These are phyloP conservation scores for Genyomyrus donnyi DNA, from an alignment of 2,113 vertebrate genomes.

Conservation along the genomic window DNA sequence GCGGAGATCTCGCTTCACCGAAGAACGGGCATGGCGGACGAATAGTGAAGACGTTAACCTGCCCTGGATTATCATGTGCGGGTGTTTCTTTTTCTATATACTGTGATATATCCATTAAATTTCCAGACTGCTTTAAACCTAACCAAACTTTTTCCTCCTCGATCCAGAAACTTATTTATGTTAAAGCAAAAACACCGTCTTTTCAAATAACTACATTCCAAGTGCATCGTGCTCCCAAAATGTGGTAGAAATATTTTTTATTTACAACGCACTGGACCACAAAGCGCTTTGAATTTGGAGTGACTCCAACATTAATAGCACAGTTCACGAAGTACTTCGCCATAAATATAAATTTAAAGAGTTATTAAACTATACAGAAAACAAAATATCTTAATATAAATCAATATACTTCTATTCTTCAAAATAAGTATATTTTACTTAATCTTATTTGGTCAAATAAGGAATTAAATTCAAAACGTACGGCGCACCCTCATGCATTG, in stretches of 20 bases:
- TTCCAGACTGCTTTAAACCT: neutral
- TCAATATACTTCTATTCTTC: neutral
- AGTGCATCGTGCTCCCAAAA: conserved; percentile 11
- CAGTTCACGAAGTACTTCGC: neutral
- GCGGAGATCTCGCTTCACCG: conserved; percentile 28
- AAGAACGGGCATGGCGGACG: conserved; percentile 27
- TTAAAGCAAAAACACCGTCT: neutral
- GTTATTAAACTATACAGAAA: neutral
- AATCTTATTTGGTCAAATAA: neutral
- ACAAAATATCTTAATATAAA: neutral
- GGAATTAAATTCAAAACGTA: neutral
- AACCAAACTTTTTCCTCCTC: conserved; percentile 6
- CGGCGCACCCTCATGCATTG: neutral
- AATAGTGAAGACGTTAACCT: conserved; percentile 5
- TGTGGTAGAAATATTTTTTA: conserved; percentile 14
- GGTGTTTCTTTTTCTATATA: neutral
- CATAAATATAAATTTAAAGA: neutral
- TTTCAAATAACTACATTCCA: conserved; percentile 14
- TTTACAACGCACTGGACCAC: conserved; percentile 17
- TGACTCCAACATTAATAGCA: conserved; percentile 3
- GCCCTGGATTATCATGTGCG: conserved; percentile 10
- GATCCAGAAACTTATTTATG: neutral
- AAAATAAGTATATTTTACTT: neutral
- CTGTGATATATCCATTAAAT: neutral
- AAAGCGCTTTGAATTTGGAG: neutral